A percentile compares a stretch with the other conserved stretches of the same genome.
phyloP scores from a whole-genome alignment of 2,113 vertebrate genomes.

The Phoxinus phoxinus region DNA sequence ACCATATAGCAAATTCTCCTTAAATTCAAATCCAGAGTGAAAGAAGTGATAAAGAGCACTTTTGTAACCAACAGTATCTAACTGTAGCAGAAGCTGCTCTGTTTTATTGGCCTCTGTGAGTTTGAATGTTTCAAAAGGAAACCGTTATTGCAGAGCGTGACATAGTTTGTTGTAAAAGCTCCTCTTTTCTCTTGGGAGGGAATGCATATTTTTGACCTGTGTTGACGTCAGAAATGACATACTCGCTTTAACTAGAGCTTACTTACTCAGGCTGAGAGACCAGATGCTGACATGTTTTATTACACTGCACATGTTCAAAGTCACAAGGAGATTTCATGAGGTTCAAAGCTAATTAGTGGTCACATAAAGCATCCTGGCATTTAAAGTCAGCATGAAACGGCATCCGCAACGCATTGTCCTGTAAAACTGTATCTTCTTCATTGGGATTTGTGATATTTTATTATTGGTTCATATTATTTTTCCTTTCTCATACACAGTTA shows the following conservation, averaged over 20 bases:
- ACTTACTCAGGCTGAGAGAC: constrained; percentile 24
- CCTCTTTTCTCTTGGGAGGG: constrained; percentile 39
- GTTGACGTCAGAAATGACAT: constrained; percentile 50
- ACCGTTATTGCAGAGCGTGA: constrained; percentile 6
- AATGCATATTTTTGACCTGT: constrained; percentile 48
- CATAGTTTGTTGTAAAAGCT: constrained; percentile 31
- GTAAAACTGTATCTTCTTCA: background rate
- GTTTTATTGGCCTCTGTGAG: background rate
- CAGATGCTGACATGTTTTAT: constrained; percentile 39
- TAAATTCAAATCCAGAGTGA: background rate
- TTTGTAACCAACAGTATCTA: constrained; percentile 1
- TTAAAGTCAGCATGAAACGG: background rate
- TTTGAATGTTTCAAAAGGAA: constrained; percentile 19
- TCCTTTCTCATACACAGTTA: background rate
- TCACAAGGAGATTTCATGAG: constrained; percentile 13
- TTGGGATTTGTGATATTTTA: background rate
- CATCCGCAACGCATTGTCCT: background rate
- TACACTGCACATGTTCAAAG: constrained; percentile 30
- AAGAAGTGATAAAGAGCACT: background rate
- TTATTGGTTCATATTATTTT: background rate
- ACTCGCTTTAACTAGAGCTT: constrained; percentile 39
- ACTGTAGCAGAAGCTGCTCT: background rate
- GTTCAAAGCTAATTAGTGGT: constrained; percentile 23
- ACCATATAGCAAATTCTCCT: background rate
- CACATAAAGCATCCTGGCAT: constrained; percentile 23